These are phyloP conservation scores for Hyles lineata DNA, from an alignment of 2,888 invertebrate genomes.

Conservation along the genomic window DNA sequence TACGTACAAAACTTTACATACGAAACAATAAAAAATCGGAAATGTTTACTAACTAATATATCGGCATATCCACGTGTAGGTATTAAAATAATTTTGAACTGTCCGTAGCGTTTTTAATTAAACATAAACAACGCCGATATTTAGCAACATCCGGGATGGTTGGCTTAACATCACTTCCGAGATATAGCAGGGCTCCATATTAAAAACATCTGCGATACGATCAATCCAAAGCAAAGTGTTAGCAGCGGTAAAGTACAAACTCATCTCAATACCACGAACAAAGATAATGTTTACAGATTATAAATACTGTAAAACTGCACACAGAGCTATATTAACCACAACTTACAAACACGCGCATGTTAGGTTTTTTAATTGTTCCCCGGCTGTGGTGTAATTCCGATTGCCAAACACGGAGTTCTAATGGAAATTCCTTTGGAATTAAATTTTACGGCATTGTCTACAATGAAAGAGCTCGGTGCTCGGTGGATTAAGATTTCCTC, in stretches of 20 bases:
- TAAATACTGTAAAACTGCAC: too few relatives aligned
- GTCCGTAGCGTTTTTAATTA: background rate
- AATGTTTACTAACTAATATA: too few relatives aligned
- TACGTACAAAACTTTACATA: too few relatives aligned
- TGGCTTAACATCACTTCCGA: background rate
- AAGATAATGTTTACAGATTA: background rate
- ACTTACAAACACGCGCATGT: background rate
- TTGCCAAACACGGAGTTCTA: constrained; percentile 26
- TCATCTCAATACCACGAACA: background rate
- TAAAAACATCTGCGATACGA: background rate
- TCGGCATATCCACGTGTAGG: too few relatives aligned
- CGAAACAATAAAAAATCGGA: too few relatives aligned
- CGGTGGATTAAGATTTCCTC: constrained; percentile 78
- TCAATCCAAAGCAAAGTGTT: background rate
- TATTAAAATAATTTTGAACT: too few relatives aligned
- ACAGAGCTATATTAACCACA: too few relatives aligned
- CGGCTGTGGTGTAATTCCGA: constrained; percentile 14
- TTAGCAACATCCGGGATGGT: constrained; percentile 1
- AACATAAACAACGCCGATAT: background rate
- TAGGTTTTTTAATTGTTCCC: constrained; percentile 11
- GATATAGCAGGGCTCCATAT: background rate
- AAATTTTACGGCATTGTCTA: constrained; percentile 39
- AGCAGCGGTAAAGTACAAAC: background rate
- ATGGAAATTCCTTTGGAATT: constrained; percentile 23
- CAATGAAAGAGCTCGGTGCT: constrained; percentile 56